phyloP scores from a whole-genome alignment of 2,888 invertebrate genomes.

The Strigamia maritima region DNA sequence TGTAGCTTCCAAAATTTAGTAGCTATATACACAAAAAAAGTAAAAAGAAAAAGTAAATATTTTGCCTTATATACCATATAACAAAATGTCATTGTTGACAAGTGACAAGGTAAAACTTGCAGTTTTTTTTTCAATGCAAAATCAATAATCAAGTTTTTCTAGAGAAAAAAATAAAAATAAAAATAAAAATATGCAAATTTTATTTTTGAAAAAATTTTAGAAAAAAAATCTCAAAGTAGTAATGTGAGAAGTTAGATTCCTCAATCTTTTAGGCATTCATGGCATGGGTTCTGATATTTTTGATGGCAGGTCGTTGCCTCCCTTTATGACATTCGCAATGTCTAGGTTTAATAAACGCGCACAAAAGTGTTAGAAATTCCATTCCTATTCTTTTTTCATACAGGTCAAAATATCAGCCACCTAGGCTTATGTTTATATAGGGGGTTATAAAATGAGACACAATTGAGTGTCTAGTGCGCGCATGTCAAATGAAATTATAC shows the following conservation, averaged over 20 bases:
- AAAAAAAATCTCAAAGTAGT: not conserved
- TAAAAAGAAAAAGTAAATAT: not conserved
- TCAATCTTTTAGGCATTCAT: slow-evolving; percentile 29
- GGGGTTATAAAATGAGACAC: slow-evolving; percentile 5
- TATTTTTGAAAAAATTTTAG: no score
- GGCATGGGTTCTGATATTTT: slow-evolving; percentile 18
- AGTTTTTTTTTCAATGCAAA: not conserved
- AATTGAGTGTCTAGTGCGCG: slow-evolving; percentile 11
- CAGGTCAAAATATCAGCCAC: slow-evolving; percentile 15
- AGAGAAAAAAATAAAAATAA: no score
- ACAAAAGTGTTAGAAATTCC: slow-evolving; percentile 11
- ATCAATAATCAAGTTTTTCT: not conserved
- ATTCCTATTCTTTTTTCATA: not conserved
- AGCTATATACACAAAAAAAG: not conserved
- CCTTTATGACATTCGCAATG: slow-evolving; percentile 9
- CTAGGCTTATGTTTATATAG: slow-evolving; percentile 29
- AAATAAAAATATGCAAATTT: no score
- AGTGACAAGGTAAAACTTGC: not conserved
- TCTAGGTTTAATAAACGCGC: slow-evolving; percentile 19
- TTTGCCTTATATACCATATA: no score
- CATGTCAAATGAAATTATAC: slow-evolving; percentile 12
- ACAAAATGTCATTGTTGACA: not conserved
- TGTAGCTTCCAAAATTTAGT: not conserved
- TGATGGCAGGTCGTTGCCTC: slow-evolving; percentile 29
- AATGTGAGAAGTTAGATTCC: slow-evolving; percentile 3